Evolutionary conservation across 2,797 vertebrate genomes (phyloP).

Genomic region (Arctocebus calabarensis): DNA sequence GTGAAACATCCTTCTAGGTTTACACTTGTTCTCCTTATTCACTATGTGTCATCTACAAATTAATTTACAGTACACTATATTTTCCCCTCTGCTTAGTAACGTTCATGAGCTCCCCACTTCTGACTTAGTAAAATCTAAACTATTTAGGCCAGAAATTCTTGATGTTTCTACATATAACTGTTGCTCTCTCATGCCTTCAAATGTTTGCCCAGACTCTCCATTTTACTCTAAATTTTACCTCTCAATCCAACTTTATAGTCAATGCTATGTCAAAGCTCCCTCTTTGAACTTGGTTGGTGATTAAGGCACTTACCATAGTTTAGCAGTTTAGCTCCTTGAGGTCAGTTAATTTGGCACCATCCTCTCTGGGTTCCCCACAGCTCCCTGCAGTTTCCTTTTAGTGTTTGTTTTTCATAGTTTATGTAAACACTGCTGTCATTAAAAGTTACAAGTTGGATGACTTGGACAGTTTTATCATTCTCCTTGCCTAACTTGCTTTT

Average conservation of each 20-base stretch:
- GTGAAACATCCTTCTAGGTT: background rate
- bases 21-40: background rate
- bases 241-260: background rate
- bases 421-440: background rate
- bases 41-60: background rate
- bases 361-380: background rate
- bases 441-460: background rate
- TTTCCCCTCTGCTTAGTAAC: background rate
- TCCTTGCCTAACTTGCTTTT: background rate
- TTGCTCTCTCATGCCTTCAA: background rate
- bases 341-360: background rate
- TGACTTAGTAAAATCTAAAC: constrained; percentile 7
- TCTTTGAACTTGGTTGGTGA: background rate
- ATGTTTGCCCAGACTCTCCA: background rate
- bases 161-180: background rate
- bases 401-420: background rate
- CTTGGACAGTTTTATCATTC: background rate
- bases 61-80: background rate
- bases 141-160: background rate
- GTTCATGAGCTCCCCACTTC: background rate
- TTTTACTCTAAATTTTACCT: background rate
- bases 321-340: background rate
- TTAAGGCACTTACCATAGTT: background rate
- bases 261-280: background rate
- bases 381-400: background rate